Conservation (phyloP, 1,140 invertebrate species). For the Cydia amplana region DNA sequence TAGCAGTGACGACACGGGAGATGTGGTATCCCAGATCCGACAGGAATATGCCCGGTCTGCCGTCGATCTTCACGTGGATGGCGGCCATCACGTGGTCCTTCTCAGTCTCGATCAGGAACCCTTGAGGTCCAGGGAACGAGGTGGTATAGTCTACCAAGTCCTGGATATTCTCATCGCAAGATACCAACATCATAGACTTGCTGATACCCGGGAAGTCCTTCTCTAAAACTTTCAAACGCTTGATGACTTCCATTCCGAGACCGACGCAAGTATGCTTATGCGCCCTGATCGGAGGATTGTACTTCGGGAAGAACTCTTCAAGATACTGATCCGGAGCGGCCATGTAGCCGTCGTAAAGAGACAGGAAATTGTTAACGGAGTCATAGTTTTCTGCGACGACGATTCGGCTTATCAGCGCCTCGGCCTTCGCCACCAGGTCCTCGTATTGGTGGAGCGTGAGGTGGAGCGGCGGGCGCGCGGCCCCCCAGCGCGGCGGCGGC, state of each 20-base stretch:
- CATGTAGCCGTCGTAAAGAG: constrained; percentile 87
- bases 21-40: constrained; percentile 95
- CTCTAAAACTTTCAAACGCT: constrained; percentile 68
- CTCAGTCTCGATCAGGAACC: constrained; percentile 85
- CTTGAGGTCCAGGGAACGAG: constrained; percentile 80
- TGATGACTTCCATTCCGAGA: constrained; percentile 89
- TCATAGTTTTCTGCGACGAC: constrained; percentile 91
- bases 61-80: constrained; percentile 86
- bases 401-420: constrained; percentile 89
- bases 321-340: constrained; percentile 59
- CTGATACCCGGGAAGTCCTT: constrained; percentile 80
- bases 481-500: constrained; percentile 85
- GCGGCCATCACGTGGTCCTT: constrained; percentile 95
- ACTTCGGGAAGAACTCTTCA: constrained; percentile 76
- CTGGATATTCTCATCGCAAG: constrained; percentile 92
- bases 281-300: constrained; percentile 87
- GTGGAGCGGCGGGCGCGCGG: constrained; percentile 74
- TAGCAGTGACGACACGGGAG: constrained; percentile 90
- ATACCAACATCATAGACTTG: constrained; percentile 88
- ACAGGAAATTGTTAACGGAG: constrained; percentile 91
- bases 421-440: constrained; percentile 88
- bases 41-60: constrained; percentile 87
- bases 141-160: constrained; percentile 84
- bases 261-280: constrained; percentile 94
- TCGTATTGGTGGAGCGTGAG: constrained; percentile 86